Percentiles rank a stretch among this genome's conserved stretches.
Evolutionary conservation across 2,113 vertebrate species (phyloP).

Genomic region (Ailuropoda melanoleuca): DNA sequence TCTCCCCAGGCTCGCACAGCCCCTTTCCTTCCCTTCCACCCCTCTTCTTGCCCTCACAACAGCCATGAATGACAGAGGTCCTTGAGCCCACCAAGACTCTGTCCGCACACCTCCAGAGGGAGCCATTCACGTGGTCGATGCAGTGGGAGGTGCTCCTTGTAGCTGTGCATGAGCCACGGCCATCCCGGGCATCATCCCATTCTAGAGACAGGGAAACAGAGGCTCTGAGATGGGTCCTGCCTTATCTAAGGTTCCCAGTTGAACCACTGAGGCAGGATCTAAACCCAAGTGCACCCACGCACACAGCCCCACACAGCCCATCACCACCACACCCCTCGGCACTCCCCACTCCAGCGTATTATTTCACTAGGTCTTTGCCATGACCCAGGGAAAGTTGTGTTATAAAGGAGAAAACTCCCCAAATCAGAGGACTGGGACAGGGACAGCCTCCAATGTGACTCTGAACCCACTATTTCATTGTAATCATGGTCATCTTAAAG

Average conservation of each 20-base stretch:
- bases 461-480: not conserved
- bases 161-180: no score
- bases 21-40: no score
- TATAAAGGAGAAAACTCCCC: conserved; percentile 20
- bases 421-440: not conserved
- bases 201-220: not conserved
- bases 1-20: accelerated
- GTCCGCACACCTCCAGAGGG: not conserved
- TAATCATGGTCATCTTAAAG: conserved; percentile 50
- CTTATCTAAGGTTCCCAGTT: not conserved
- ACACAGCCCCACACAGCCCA: not conserved
- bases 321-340: accelerated
- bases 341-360: accelerated
- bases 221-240: not conserved
- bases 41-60: not conserved
- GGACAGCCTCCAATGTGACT: not conserved
- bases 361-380: not conserved
- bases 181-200: no score
- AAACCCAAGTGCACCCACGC: not conserved
- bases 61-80: not conserved
- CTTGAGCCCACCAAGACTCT: not conserved
- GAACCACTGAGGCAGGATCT: not conserved
- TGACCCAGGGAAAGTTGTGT: not conserved
- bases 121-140: accelerated
- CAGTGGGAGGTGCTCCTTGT: not conserved